These are phyloP conservation scores for Nemoura dubitans DNA, from an alignment of 2,888 invertebrate species.

Conservation along the genomic window DNA sequence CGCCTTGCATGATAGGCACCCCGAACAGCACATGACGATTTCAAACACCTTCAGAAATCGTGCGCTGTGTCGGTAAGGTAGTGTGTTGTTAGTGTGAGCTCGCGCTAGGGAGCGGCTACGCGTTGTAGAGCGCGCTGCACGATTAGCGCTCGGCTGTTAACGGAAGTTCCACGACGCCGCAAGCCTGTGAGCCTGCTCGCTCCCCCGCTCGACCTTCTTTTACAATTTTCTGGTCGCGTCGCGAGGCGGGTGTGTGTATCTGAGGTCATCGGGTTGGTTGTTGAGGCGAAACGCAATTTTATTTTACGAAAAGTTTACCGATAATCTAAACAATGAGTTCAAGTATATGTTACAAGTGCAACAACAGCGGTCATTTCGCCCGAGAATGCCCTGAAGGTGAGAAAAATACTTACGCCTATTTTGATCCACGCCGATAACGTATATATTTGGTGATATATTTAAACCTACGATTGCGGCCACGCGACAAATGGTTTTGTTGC, in stretches of 20 bases:
- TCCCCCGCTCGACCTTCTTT: not conserved
- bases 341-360: constrained; percentile 91
- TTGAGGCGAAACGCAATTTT: not conserved
- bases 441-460: not conserved
- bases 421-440: not conserved
- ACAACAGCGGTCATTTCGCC: constrained; percentile 92
- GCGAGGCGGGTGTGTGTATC: constrained; percentile 7
- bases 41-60: not conserved
- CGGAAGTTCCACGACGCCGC: constrained; percentile 30
- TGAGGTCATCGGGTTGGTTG: not conserved
- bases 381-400: constrained; percentile 86
- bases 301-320: constrained; percentile 3
- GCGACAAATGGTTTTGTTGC: not conserved
- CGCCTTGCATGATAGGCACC: not conserved
- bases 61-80: not conserved
- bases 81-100: not conserved
- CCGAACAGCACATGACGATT: not conserved
- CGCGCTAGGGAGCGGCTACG: not conserved
- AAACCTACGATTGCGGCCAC: not conserved
- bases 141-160: not conserved
- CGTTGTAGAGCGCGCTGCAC: not conserved
- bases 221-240: not conserved
- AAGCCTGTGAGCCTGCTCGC: not conserved
- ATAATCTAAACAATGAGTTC: constrained; percentile 70
- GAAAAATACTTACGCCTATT: constrained; percentile 18